Evolutionary conservation across 2,888 invertebrate species (phyloP), one percentile per base, ranked within the genome.

Genomic region (Mallateleia sp.): DNA sequence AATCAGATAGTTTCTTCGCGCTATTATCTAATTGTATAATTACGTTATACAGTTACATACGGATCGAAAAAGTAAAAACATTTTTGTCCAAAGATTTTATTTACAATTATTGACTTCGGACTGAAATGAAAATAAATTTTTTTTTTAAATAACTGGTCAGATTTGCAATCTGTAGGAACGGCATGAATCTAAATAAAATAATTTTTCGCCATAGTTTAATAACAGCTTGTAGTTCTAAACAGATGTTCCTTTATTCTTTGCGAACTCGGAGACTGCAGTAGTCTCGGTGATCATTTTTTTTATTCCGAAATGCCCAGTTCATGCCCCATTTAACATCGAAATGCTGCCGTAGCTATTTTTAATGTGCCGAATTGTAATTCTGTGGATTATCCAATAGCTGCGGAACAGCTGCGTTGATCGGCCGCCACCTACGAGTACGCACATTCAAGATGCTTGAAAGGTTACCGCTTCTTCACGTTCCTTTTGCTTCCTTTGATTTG

Each of bases 401-500:
- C 52, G 72, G 82, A 85, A 82, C 85, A 88, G 82, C 88, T 85
- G 87, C 84, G 79, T 58, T 79, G 75, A 87, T 83, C 80, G 83
- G 80, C 64, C 28, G 66, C 80, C 85, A 85, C 80, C 80, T 77
- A 80, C 80, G 69, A 69, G 69, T 64, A 64, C 75, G 80, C 77
- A 58, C 64, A 75, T 81, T 75, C 71, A 56, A 77, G 72, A 72
- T n/a, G 67, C 75, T 64, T 77, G 77, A 85, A 85, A 81, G 85
- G 75, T 75, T 81, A 81, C 80, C 67, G 85, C 67, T 79, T 67
- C 60, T 79, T 64, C 64, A 47, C 52, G 34, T 69, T 81, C 66
- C 52, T 85, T 71, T 85, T 81, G 80, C 80, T 71, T 81, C 64
- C 80, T 62, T 58, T 60, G 58, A 52, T 42, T 64, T 58, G 66